These are phyloP conservation scores for Echeneis naucrates DNA, from an alignment of 2,797 vertebrate genomes.

Conservation along the genomic window DNA sequence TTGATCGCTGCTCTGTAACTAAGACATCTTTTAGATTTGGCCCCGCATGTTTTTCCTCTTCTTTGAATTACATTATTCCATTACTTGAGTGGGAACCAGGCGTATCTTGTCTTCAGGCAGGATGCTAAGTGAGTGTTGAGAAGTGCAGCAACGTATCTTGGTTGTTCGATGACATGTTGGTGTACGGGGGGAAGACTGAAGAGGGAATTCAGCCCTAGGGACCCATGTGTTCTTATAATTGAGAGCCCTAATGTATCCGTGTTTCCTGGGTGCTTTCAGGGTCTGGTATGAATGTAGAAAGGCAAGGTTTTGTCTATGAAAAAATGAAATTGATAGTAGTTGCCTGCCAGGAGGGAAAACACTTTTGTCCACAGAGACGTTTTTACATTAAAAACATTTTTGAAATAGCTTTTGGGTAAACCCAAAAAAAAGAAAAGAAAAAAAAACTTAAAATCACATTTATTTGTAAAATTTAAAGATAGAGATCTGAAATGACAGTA, in stretches of 20 bases:
- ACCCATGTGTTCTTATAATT: conserved; percentile 79
- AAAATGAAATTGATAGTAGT: conserved; percentile 61
- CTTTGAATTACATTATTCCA: conserved; percentile 74
- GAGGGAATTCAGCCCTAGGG: conserved; percentile 72
- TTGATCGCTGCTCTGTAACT: conserved; percentile 32
- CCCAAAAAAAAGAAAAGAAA: too few relatives aligned
- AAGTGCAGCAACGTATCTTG: conserved; percentile 59
- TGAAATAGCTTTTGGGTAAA: background rate
- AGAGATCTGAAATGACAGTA: conserved; percentile 1
- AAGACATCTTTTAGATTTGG: conserved; percentile 55
- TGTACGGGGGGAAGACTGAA: conserved; percentile 59
- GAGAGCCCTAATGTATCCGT: conserved; percentile 77
- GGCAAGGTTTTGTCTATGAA: conserved; percentile 70
- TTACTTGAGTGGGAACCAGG: conserved; percentile 72
- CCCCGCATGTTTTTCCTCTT: conserved; percentile 48
- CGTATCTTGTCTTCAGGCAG: conserved; percentile 74
- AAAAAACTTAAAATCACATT: background rate
- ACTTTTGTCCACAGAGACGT: conserved; percentile 52
- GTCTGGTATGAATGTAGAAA: conserved; percentile 70
- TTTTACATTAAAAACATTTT: too few relatives aligned
- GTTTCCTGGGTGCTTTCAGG: conserved; percentile 78
- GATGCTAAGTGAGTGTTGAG: conserved; percentile 75
- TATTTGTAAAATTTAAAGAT: conserved; percentile 1
- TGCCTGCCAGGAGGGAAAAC: conserved; percentile 61
- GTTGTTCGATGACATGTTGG: conserved; percentile 77